Evolutionary conservation across 2,113 vertebrate genomes (phyloP).

Genomic region (Sturnus vulgaris): DNA sequence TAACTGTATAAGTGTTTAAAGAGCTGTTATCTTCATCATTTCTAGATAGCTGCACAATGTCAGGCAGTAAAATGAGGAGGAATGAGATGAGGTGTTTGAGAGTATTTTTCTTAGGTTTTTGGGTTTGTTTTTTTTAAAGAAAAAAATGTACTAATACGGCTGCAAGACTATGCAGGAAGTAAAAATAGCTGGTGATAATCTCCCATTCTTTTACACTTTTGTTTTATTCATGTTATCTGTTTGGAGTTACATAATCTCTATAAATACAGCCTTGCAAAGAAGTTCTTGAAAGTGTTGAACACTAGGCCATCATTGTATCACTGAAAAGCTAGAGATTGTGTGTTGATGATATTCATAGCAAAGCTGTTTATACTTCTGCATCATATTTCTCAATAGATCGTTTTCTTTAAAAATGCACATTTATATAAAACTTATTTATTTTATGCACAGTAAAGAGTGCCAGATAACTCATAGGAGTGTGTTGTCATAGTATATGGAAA

Average conservation of each 20-base stretch:
- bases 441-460: not conserved
- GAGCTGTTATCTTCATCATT: not conserved
- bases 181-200: not conserved
- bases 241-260: not conserved
- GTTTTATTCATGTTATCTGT: not conserved
- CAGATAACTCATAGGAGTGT: not conserved
- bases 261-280: not conserved
- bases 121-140: no score
- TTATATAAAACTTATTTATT: not conserved
- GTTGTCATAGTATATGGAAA: not conserved
- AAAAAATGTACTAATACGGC: not conserved
- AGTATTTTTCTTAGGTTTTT: not conserved
- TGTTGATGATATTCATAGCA: not conserved
- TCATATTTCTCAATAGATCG: not conserved
- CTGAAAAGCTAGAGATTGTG: not conserved
- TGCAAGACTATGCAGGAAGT: not conserved
- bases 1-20: not conserved
- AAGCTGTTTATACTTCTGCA: not conserved
- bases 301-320: not conserved
- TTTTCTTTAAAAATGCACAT: accelerated
- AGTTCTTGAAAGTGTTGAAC: not conserved
- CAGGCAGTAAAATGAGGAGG: not conserved
- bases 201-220: not conserved
- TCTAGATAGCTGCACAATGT: not conserved
- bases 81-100: not conserved